phyloP scores from a whole-genome alignment of 2,113 vertebrate species.

The Drymodes brunneopygia region DNA sequence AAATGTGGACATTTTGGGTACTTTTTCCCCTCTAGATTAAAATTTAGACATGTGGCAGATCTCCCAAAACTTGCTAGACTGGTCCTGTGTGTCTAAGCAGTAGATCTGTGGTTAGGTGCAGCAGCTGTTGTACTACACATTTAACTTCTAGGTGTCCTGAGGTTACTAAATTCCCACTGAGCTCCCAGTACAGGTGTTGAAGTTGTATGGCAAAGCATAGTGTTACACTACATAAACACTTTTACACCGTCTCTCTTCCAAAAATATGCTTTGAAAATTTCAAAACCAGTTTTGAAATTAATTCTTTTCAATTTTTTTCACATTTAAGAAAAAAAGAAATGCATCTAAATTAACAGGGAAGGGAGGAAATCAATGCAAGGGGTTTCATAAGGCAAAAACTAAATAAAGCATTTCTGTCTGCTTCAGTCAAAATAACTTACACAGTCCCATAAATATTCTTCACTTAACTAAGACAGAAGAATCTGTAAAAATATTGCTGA shows the following conservation, averaged over 20 bases:
- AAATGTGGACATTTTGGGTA: neutral
- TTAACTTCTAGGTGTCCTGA: neutral
- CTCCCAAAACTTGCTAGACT: neutral
- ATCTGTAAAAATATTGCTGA: neutral
- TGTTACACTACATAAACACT: neutral
- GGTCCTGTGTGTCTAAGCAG: neutral
- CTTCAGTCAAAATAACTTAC: neutral
- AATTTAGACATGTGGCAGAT: neutral
- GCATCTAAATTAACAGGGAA: neutral
- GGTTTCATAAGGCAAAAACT: neutral
- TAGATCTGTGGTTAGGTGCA: neutral
- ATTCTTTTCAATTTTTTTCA: rapidly evolving
- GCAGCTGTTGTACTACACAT: neutral
- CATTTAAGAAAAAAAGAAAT: neutral
- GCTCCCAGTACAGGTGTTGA: neutral
- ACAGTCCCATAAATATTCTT: neutral
- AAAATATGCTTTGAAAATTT: neutral
- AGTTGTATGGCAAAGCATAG: neutral
- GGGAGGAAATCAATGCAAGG: neutral
- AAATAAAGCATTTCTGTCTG: neutral
- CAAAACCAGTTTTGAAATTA: neutral
- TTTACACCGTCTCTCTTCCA: neutral
- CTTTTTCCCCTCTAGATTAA: neutral
- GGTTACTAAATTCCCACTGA: neutral
- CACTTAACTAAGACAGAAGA: neutral